phyloP scores from a whole-genome alignment of 92 coral and sea anemone genomes.

The Nematostella vectensis region DNA sequence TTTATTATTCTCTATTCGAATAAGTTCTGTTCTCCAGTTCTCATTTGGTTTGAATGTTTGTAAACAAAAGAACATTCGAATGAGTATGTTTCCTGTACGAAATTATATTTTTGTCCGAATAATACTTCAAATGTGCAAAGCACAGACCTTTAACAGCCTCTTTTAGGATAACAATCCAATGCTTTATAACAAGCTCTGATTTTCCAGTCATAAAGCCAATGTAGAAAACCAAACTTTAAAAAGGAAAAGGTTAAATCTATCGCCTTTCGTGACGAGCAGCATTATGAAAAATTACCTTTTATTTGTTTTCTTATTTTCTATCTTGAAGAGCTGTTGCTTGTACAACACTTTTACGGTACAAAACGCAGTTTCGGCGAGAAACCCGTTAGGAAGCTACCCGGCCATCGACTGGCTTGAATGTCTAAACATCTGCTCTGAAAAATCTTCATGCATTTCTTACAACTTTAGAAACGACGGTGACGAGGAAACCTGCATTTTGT shows the following conservation, averaged over 20 bases:
- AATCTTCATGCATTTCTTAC: constrained; percentile 9
- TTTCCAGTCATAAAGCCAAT: background rate
- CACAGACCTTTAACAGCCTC: no score
- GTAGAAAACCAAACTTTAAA: background rate
- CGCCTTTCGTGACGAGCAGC: no score
- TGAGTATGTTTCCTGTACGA: no score
- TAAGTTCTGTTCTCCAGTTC: no score
- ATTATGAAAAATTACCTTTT: background rate
- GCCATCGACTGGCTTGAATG: constrained; percentile 19
- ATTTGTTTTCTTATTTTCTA: background rate
- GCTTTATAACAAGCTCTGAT: no score
- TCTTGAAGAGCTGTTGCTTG: background rate
- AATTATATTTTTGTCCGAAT: no score
- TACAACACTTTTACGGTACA: background rate
- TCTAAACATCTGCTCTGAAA: constrained; percentile 1
- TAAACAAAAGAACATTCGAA: no score
- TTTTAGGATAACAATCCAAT: no score
- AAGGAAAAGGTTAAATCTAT: no score
- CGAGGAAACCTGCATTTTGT: constrained; percentile 8
- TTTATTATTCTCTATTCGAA: no score
- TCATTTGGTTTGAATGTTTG: no score
- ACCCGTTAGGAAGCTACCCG: constrained; percentile 1
- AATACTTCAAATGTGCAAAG: no score
- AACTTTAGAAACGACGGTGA: background rate
- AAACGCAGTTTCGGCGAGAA: constrained; percentile 7